Conservation (phyloP, 2,888 invertebrate species). For the Agonum fuliginosum region DNA sequence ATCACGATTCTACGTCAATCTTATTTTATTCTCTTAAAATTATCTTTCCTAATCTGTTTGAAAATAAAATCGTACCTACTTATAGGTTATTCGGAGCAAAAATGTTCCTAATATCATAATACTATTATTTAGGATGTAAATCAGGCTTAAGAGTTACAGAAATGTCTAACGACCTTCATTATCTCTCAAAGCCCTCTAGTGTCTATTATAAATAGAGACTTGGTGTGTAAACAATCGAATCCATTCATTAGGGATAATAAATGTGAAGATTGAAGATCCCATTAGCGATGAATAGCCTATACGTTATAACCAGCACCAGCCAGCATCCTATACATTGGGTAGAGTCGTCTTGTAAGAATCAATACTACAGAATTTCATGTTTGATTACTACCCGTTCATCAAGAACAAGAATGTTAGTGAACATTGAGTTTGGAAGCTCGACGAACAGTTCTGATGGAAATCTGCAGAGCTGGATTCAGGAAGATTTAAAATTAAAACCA, state of each 20-base stretch:
- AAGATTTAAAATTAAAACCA: too few relatives aligned
- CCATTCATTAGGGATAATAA: conserved; percentile 3
- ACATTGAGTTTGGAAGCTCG: neutral
- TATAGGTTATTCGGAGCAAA: too few relatives aligned
- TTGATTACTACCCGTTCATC: conserved; percentile 10
- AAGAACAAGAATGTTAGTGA: neutral
- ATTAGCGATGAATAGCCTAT: neutral
- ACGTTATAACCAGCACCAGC: neutral
- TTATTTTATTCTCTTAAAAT: too few relatives aligned
- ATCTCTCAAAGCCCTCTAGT: too few relatives aligned
- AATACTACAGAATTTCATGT: conserved; percentile 18
- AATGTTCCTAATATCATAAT: too few relatives aligned
- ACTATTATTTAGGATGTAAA: too few relatives aligned
- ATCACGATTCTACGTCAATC: too few relatives aligned
- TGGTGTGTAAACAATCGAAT: neutral
- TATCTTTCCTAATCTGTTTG: too few relatives aligned
- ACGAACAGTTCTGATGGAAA: neutral
- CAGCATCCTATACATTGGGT: neutral
- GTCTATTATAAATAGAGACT: conserved; percentile 22
- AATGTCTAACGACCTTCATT: too few relatives aligned
- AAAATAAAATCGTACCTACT: too few relatives aligned
- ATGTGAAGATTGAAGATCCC: neutral
- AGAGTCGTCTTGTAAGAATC: neutral
- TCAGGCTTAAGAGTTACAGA: too few relatives aligned
- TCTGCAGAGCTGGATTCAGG: too few relatives aligned